Evolutionary conservation across 2,888 invertebrate genomes (phyloP), one percentile per base, ranked within the genome.

Genomic region (Galeruca laticollis): DNA sequence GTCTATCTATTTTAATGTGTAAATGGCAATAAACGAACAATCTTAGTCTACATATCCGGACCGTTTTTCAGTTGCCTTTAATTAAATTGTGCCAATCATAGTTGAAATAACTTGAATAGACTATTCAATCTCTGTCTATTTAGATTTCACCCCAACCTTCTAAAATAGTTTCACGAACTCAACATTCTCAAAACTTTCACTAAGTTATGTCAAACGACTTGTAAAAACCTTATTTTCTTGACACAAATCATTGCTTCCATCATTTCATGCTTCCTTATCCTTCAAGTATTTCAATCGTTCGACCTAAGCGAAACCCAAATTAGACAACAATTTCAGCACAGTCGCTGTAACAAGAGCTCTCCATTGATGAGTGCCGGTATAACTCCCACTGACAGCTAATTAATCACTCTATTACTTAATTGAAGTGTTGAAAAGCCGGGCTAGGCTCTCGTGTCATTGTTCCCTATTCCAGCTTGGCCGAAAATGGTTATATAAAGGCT

Each of bases 351-450:
- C 59, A 60, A 66, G 51, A 47, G 15, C 57, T 13, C 47, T 33
- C 51, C 59, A 51, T 66, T 59, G 59, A 66, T 66, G 59, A 51
- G 40, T n/a, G 8, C 15, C 51, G 26, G n/a, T 49, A 9, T 35
- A 18, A 57, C n/a, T 52, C 57, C 49, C 20, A 18, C 49, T 68
- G 68, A 68, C 68, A 68, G 62, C 68, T 57, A 62, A 68, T 68
- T 68, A 68, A 68, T 68, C 62, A 68, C 62, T 37, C 61, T 61
- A 68, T 68, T 62, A 68, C 68, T 68, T 68, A 68, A 68, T 68
- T 62, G 68, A 68, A 62, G 68, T 35, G 62, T 62, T 57, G 56
- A 68, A 68, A 62, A 61, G 57, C 57, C 62, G 43, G 56, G 6
- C 47, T 56, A 35, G 56, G 56, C 47, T 57, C 26, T 57, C 21